Conservation (phyloP, 2,888 invertebrate species). For the Leptothorax acervorum region DNA sequence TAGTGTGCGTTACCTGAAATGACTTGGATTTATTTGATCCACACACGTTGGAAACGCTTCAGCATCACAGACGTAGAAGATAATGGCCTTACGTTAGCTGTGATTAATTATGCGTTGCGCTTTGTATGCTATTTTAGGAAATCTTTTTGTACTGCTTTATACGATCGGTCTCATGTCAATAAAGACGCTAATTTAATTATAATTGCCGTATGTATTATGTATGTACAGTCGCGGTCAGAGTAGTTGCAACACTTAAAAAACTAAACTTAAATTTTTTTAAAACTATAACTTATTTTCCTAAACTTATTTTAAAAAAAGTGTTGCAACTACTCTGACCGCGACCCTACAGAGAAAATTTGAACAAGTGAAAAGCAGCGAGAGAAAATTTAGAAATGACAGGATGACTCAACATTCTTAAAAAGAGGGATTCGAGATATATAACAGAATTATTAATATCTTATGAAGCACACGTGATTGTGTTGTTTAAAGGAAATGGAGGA, state of each 20-base stretch:
- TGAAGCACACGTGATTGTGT: background rate
- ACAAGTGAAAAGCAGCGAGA: constrained; percentile 21
- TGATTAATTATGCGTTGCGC: constrained; percentile 31
- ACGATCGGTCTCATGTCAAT: constrained; percentile 11
- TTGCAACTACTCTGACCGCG: too few species aligned
- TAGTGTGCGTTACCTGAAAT: background rate
- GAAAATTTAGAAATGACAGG: constrained; percentile 10
- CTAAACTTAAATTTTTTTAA: too few species aligned
- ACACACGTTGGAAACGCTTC: constrained; percentile 3
- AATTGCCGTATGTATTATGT: background rate
- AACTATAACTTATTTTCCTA: too few species aligned
- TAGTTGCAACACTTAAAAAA: too few species aligned
- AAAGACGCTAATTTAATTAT: constrained; percentile 26
- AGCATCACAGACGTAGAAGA: constrained; percentile 17
- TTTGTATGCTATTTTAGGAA: constrained; percentile 28
- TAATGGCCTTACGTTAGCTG: constrained; percentile 41
- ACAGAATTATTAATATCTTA: background rate
- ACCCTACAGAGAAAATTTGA: background rate
- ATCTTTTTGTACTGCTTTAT: constrained; percentile 39
- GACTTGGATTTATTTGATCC: constrained; percentile 13
- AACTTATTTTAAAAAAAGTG: too few species aligned
- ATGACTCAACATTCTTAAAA: background rate
- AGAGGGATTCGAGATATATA: background rate
- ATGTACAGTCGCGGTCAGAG: too few species aligned
- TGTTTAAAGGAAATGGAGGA: constrained; percentile 18